Evolutionary conservation across 2,888 invertebrate species (phyloP).

Genomic region (Heliconius ethilla): DNA sequence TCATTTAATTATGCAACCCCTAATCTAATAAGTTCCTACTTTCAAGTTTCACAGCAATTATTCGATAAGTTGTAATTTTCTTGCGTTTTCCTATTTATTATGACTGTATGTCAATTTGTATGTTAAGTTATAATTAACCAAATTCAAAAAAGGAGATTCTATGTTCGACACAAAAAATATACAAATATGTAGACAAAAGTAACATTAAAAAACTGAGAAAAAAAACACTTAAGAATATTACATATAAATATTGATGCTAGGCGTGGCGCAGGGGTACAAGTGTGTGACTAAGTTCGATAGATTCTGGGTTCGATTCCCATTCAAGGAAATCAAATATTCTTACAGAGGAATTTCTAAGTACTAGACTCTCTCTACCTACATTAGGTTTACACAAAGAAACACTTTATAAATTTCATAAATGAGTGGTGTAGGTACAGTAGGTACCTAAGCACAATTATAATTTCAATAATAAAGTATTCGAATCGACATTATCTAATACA

Average conservation of each 20-base stretch:
- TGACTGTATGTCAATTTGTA: conserved; percentile 16
- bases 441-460: neutral
- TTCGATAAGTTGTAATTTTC: conserved; percentile 18
- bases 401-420: neutral
- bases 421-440: neutral
- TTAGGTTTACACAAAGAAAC: neutral
- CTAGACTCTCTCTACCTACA: neutral
- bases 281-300: neutral
- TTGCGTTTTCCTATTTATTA: conserved; percentile 14
- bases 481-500: neutral
- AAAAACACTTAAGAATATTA: too few species aligned
- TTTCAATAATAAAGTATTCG: neutral
- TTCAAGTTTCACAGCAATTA: conserved; percentile 43
- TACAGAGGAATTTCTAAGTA: neutral
- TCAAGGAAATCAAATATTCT: neutral
- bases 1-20: conserved; percentile 48
- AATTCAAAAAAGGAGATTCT: neutral
- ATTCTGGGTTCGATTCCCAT: neutral
- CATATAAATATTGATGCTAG: neutral
- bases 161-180: neutral
- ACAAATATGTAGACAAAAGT: neutral
- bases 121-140: neutral
- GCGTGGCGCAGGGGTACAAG: neutral
- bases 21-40: conserved; percentile 37
- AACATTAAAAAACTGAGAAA: too few species aligned